Evolutionary conservation across 2,797 vertebrate species (phyloP), one percentile per base, ranked within the genome.

Genomic region (Thaleichthys pacificus): DNA sequence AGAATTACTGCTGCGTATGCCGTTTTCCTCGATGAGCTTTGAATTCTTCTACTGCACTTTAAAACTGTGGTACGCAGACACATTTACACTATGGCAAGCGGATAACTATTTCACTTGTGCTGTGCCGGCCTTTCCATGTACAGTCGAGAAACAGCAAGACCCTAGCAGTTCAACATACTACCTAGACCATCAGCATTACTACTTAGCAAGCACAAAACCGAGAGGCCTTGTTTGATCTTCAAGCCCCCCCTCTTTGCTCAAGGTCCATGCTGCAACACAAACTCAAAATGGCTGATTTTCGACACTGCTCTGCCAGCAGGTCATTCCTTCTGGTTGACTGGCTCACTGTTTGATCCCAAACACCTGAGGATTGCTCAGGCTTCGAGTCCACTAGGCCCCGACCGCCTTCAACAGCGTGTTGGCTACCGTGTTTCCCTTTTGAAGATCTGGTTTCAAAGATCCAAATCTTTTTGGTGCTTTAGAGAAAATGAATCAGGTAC

Each of bases 221-320:
- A 21, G 28, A 68, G 30, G 47, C 38, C 38, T 38, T 5, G 67
- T 57, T 35, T 24, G 32, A 57, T 51, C 14, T 21, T 35, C 4
- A 17, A 7, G 22, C 6, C 11, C 28, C 2, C 24, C 32, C n/a
- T 22, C 38, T 32, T 28, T 14, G 5, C 62, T 69, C 69, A 69
- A 79, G 73, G 67, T 76, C 32, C 14, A 11, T 30, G 12, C 51
- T 32, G 47, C 19, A 2, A 54, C 24, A 14, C 4, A 54, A 63
- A 62, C 76, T 60, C 57, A 65, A 66, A 83, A 84, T 69, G 65
- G 30, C 74, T 63, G 66, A 61, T 56, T 15, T 21, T 54, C 47
- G 62, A 62, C 4, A 15, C 21, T 4, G 9, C 7, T 28, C 3
- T 19, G 3, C 24, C 49, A 19, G 26, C 51, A 6, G 6, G 12